Evolutionary conservation across 2,888 invertebrate genomes (phyloP).

Genomic region (Parnassius glacialis): DNA sequence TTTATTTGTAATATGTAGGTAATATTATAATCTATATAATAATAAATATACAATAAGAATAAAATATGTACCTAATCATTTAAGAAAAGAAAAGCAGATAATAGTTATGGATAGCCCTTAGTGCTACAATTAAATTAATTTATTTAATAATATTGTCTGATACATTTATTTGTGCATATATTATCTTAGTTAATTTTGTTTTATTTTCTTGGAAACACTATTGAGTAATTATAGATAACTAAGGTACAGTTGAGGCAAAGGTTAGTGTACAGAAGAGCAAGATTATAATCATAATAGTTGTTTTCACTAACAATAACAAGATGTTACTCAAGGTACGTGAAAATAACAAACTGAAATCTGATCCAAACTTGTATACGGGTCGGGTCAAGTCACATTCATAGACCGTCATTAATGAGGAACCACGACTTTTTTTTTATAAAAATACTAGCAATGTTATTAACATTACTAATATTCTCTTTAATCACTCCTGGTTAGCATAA

Average conservation of each 20-base stretch:
- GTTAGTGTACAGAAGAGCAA: slow-evolving; percentile 9
- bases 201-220: slow-evolving; percentile 3
- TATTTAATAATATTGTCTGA: no score
- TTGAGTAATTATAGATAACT: slow-evolving; percentile 17
- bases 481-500: no score
- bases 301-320: slow-evolving; percentile 14
- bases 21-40: no score
- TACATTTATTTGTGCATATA: neutral
- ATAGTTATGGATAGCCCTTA: no score
- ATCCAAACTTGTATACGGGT: neutral
- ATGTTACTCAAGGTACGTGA: slow-evolving; percentile 2
- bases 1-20: no score
- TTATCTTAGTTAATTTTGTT: slow-evolving; percentile 8
- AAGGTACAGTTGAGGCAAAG: slow-evolving; percentile 15
- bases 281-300: slow-evolving; percentile 19
- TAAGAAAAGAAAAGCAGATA: no score
- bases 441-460: no score
- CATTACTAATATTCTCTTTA: no score
- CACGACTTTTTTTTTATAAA: neutral
- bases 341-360: slow-evolving; percentile 14
- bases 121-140: no score
- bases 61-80: no score
- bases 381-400: neutral
- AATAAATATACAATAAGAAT: no score
- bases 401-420: slow-evolving; percentile 15